phyloP scores from a whole-genome alignment of 2,888 invertebrate genomes.

The Hanleya hanleyi region DNA sequence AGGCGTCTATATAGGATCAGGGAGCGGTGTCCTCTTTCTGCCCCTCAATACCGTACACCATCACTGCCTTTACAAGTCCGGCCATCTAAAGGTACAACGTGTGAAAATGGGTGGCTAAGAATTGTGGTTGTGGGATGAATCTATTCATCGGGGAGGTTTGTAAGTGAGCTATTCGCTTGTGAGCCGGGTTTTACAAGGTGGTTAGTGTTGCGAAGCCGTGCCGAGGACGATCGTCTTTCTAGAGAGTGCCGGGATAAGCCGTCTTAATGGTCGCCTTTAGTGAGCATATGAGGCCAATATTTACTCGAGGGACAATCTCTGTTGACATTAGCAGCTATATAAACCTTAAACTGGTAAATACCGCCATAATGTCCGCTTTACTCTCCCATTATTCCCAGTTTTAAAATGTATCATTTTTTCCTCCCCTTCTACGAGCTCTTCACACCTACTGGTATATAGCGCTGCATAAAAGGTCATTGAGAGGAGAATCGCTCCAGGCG shows the following conservation, averaged over 20 bases:
- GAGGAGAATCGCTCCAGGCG: too few relatives aligned
- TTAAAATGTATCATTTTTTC: neutral
- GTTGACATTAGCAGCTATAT: neutral
- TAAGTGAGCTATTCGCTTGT: neutral
- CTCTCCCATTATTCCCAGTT: neutral
- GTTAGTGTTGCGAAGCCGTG: neutral
- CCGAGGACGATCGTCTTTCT: neutral
- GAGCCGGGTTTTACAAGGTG: neutral
- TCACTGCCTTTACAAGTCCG: neutral
- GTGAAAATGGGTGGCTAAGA: neutral
- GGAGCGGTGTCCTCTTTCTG: neutral
- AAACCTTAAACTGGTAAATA: neutral
- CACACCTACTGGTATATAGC: neutral
- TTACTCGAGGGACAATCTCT: neutral
- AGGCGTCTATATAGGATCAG: neutral
- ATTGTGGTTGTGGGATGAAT: neutral
- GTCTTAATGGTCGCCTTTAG: neutral
- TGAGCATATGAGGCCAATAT: neutral
- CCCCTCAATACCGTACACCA: neutral
- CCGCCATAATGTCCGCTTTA: neutral
- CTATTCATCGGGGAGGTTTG: neutral
- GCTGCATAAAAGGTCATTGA: too few relatives aligned
- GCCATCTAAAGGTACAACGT: neutral
- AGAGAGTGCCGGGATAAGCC: neutral
- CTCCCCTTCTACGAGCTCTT: neutral